Percentiles rank a stretch among this genome's conserved stretches.
Conservation (phyloP, 2,113 vertebrate genomes). For the Cisticola juncidis region DNA sequence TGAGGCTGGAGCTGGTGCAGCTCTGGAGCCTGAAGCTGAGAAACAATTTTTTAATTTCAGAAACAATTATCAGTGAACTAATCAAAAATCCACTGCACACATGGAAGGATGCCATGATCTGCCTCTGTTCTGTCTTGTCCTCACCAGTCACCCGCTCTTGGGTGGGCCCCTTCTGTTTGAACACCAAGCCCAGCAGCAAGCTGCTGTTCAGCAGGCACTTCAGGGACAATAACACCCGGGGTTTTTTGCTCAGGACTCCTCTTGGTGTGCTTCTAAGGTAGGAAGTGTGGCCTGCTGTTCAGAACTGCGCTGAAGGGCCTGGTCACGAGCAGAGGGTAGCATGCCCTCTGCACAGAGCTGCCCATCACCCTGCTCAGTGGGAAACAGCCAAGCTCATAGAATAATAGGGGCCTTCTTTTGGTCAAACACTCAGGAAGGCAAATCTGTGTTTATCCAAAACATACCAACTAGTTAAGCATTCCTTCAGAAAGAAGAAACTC, state of each 20-base stretch:
- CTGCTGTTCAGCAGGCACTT: neutral
- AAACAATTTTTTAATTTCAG: too few relatives aligned
- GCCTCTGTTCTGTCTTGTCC: neutral
- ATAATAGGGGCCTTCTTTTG: accelerated
- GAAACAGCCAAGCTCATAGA: neutral
- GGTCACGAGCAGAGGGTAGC: neutral
- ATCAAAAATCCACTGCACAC: neutral
- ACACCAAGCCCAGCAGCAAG: neutral
- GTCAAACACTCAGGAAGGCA: neutral
- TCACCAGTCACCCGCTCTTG: neutral
- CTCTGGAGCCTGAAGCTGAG: neutral
- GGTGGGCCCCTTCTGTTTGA: neutral
- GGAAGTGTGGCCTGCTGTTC: neutral
- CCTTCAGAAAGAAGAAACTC: neutral
- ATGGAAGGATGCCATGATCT: neutral
- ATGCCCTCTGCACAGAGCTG: neutral
- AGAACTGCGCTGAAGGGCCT: neutral
- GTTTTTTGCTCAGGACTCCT: neutral
- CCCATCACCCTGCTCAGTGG: accelerated
- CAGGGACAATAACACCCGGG: neutral
- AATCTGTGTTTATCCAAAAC: neutral
- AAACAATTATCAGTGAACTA: neutral
- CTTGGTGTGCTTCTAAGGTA: neutral
- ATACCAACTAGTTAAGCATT: neutral
- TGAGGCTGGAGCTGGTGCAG: neutral